Base-by-base conservation (phyloP, 2,113 vertebrate species). In the Azemiops feae region DNA sequence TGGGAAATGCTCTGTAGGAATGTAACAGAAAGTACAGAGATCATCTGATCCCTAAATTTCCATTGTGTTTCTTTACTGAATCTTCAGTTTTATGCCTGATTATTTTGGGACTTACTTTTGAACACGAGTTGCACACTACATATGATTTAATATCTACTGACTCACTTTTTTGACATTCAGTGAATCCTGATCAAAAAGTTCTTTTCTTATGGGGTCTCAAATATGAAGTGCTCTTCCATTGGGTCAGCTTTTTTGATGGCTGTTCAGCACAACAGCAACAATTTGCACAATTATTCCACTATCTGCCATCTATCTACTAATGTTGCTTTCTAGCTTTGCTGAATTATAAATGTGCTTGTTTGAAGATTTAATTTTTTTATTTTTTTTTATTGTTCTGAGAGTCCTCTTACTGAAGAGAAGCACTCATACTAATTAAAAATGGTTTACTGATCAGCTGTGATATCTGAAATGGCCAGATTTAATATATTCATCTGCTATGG, bases 401-500 rank as follows among this genome's bases (percentile, higher is more conserved):
- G 30, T 47, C 86, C 50, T 87, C 5, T 87, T 87, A 9, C 86
- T 53, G 14, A 87, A 87, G 47, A n/a, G 74, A 81, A 81, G 8
- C 34, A 43, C 3, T 43, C 27, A 50, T 53, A 16, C 50, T 53
- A 53, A 87, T n/a, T 87, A 87, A 87, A 87, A 53, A 53, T 53
- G 27, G 86, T 87, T 27, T 53, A 52, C 6, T 87, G 25, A 87
- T 52, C 47, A 87, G 7, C 43, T 88, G 52, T 34, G n/a, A 88
- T 88, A 22, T 54, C 27, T 34, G 30, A 55, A n/a, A 54, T n/a
- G 34, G 11, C 87, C 52, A 54, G 30, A 5, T 54, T 87, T 0
- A 34, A 91, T 94, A 92, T n/a, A 43, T 95, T 94, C 93, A 39
- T 4, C 10, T 14, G 4, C 1, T 90, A 93, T 91, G 14, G 1